phyloP scores from a whole-genome alignment of 2,113 vertebrate species.

The Piliocolobus tephrosceles region DNA sequence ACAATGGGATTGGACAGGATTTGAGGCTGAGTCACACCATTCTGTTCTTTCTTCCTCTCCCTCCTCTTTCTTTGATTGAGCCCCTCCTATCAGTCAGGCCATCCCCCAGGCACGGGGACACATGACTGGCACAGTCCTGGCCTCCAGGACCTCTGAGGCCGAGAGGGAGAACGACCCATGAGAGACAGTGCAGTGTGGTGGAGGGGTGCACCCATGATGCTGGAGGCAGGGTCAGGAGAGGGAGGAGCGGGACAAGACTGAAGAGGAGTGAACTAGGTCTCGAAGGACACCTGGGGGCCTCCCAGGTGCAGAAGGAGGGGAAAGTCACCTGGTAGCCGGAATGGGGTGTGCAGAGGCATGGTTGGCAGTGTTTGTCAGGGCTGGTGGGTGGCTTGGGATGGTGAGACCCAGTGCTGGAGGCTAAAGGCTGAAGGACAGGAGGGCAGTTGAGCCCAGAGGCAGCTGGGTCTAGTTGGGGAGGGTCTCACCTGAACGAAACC shows the following conservation, averaged over 20 bases:
- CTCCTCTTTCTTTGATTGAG: background rate
- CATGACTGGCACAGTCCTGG: background rate
- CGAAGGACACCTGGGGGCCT: background rate
- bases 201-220: background rate
- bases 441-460: background rate
- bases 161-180: accelerated
- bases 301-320: background rate
- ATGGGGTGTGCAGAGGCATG: accelerated
- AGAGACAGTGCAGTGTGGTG: accelerated
- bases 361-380: accelerated
- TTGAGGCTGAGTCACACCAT: background rate
- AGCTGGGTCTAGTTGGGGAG: background rate
- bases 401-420: background rate
- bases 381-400: too few species aligned
- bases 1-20: background rate
- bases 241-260: accelerated
- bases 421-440: too few species aligned
- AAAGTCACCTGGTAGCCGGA: background rate
- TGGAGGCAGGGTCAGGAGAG: background rate
- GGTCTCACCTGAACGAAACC: background rate
- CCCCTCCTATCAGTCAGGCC: background rate
- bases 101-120: accelerated
- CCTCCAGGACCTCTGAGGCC: background rate
- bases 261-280: background rate
- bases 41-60: background rate